Evolutionary conservation across 2,113 vertebrate genomes (phyloP).

Genomic region (Megaceryle maxima): DNA sequence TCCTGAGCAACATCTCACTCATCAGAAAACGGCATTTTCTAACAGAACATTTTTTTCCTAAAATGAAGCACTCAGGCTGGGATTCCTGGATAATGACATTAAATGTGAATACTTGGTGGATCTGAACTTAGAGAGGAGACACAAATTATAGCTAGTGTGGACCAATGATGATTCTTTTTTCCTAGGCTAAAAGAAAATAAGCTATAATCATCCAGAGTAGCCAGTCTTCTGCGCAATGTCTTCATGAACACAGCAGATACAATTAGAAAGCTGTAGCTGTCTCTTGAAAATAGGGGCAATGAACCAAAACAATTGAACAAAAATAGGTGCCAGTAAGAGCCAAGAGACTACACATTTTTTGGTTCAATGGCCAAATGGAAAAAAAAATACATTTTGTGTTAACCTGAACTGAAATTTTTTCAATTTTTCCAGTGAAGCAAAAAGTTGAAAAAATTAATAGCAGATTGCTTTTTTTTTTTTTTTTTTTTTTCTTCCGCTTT

Average conservation of each 20-base stretch:
- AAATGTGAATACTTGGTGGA: not conserved
- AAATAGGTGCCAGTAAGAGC: not conserved
- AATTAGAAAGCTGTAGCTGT: slow-evolving; percentile 1
- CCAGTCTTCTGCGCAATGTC: not conserved
- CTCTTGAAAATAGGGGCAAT: not conserved
- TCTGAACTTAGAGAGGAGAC: not conserved
- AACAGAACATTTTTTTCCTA: not conserved
- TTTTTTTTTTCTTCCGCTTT: not conserved
- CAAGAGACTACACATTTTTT: not conserved
- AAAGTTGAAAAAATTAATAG: slow-evolving; percentile 26
- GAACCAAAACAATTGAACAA: slow-evolving; percentile 16
- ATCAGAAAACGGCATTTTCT: slow-evolving; percentile 26
- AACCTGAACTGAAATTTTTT: slow-evolving; percentile 36
- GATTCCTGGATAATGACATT: not conserved
- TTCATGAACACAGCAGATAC: not conserved
- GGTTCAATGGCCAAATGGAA: slow-evolving; percentile 21
- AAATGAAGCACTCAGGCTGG: not conserved
- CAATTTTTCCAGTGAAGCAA: slow-evolving; percentile 50
- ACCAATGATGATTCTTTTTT: not conserved
- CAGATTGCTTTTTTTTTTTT: no score
- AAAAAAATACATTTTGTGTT: not conserved
- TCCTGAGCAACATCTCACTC: slow-evolving; percentile 25
- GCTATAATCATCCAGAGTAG: not conserved
- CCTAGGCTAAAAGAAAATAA: not conserved
- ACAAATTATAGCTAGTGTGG: not conserved